Conservation (phyloP, 1,140 invertebrate species). For the Helicoverpa zea region DNA sequence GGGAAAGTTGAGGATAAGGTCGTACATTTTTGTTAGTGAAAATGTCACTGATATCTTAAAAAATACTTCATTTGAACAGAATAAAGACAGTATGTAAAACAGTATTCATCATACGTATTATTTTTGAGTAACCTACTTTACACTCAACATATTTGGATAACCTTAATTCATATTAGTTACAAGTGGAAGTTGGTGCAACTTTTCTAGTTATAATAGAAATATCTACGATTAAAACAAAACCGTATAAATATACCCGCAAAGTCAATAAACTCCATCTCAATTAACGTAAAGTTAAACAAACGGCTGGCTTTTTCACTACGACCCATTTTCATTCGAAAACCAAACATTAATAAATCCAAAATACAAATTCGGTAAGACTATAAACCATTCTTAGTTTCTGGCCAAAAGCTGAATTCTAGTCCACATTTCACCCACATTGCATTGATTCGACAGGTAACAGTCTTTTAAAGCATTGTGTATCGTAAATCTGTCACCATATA, state of each 20-base stretch:
- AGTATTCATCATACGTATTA: too few relatives aligned
- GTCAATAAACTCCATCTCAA: not conserved
- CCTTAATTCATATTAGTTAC: too few relatives aligned
- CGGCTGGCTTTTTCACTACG: slow-evolving; percentile 3
- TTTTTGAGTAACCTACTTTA: too few relatives aligned
- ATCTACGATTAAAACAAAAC: slow-evolving; percentile 1
- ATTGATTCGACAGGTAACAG: slow-evolving; percentile 42
- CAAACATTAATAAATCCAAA: slow-evolving; percentile 5
- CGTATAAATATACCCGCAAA: not conserved
- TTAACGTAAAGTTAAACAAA: slow-evolving; percentile 30
- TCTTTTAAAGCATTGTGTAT: slow-evolving; percentile 45
- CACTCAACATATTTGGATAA: too few relatives aligned
- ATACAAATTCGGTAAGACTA: slow-evolving; percentile 31
- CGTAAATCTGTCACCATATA: slow-evolving; percentile 44
- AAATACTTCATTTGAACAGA: too few relatives aligned
- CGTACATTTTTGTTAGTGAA: too few relatives aligned
- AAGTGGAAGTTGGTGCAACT: too few relatives aligned
- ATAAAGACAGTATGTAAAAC: too few relatives aligned
- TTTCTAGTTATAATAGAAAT: not conserved
- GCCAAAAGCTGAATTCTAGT: slow-evolving; percentile 39
- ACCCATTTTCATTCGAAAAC: slow-evolving; percentile 24
- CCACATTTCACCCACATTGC: slow-evolving; percentile 27
- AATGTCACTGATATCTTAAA: too few relatives aligned
- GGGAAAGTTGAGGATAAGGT: too few relatives aligned
- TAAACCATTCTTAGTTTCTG: slow-evolving; percentile 9